Conservation (phyloP, 2,888 invertebrate genomes). For the Euplagia quadripunctaria region DNA sequence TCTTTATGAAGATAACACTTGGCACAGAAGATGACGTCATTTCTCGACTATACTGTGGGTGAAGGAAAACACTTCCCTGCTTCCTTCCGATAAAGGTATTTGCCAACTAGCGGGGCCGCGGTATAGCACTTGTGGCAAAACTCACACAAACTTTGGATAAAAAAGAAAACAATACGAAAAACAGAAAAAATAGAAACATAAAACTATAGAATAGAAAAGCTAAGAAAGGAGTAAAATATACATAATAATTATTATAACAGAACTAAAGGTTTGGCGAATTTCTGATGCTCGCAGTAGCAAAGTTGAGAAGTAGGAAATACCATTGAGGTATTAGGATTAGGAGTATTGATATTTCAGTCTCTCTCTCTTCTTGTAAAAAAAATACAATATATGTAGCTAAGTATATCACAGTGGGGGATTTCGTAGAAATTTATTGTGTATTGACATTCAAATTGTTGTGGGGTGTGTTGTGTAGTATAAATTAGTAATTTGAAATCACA, state of each 20-base stretch:
- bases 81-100: neutral
- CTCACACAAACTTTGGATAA: too few relatives aligned
- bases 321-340: too few relatives aligned
- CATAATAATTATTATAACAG: too few relatives aligned
- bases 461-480: constrained; percentile 9
- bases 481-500: neutral
- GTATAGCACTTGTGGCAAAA: neutral
- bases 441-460: neutral
- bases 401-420: neutral
- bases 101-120: neutral
- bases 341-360: too few relatives aligned
- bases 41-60: neutral
- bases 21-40: neutral
- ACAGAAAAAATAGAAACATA: too few relatives aligned
- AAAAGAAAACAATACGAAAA: too few relatives aligned
- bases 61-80: neutral
- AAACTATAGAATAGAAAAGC: too few relatives aligned
- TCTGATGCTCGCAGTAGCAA: too few relatives aligned
- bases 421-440: neutral
- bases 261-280: too few relatives aligned
- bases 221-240: too few relatives aligned
- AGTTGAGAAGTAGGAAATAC: too few relatives aligned
- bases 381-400: neutral
- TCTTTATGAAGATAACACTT: neutral
- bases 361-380: neutral